phyloP scores from a whole-genome alignment of 2,888 invertebrate genomes.

The Caenorhabditis afra region DNA sequence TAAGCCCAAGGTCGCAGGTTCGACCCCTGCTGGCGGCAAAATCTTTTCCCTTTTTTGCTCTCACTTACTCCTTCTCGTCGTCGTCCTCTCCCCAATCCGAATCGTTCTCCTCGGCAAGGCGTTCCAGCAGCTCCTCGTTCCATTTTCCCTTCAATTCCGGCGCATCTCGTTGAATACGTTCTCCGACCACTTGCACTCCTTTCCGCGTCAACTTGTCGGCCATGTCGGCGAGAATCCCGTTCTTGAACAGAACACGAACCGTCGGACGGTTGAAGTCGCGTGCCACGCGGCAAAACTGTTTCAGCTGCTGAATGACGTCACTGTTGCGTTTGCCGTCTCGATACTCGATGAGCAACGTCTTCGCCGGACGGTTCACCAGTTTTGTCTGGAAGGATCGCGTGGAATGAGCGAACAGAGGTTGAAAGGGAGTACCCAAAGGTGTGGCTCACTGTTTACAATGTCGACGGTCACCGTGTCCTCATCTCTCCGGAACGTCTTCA shows the following conservation, averaged over 20 bases:
- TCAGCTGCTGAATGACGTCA: conserved; percentile 28
- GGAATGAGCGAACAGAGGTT: conserved; percentile 12
- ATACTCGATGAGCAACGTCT: conserved; percentile 39
- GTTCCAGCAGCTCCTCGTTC: conserved; percentile 44
- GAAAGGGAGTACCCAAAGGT: conserved; percentile 57
- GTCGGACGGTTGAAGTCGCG: conserved; percentile 42
- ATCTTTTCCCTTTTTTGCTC: not conserved
- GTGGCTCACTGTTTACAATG: conserved; percentile 62
- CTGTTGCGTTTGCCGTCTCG: conserved; percentile 40
- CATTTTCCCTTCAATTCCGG: conserved; percentile 32
- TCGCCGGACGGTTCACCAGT: conserved; percentile 37
- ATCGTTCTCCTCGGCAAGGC: conserved; percentile 50
- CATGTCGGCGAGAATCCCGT: conserved; percentile 66
- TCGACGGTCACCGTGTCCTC: conserved; percentile 58
- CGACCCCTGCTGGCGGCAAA: conserved; percentile 55
- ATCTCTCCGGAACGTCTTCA: conserved; percentile 53
- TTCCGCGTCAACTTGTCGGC: conserved; percentile 60
- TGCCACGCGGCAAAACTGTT: conserved; percentile 48
- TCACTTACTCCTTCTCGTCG: not conserved
- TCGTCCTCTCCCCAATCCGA: conserved; percentile 39
- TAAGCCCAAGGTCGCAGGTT: conserved; percentile 77
- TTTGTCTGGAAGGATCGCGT: too few species aligned
- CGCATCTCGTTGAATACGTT: conserved; percentile 42
- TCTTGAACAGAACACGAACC: conserved; percentile 62
- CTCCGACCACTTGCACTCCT: conserved; percentile 63